Percentiles rank a stretch among this genome's conserved stretches.
Conservation (phyloP, 2,888 invertebrate species). For the Epicampocera succincta region DNA sequence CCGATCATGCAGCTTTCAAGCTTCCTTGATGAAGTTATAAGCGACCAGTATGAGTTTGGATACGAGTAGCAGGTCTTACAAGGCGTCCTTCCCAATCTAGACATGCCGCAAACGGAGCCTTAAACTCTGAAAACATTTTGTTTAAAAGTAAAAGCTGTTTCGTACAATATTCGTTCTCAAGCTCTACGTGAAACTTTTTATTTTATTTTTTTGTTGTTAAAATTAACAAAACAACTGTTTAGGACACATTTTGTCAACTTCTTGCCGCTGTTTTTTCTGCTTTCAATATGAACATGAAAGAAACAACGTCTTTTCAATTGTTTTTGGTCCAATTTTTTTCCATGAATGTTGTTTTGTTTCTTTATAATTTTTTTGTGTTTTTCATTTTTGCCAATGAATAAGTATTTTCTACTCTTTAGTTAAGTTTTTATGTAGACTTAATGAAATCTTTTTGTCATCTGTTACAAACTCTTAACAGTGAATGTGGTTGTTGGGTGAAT, state of each 20-base stretch:
- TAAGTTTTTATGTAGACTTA: slow-evolving; percentile 73
- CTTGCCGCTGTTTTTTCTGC: slow-evolving; percentile 16
- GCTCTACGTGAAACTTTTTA: slow-evolving; percentile 47
- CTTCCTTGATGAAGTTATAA: too few species aligned
- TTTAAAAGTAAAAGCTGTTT: neutral
- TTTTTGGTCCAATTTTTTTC: slow-evolving; percentile 54
- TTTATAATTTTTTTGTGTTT: slow-evolving; percentile 6
- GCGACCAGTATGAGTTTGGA: too few species aligned
- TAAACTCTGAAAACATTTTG: neutral
- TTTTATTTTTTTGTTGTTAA: slow-evolving; percentile 19
- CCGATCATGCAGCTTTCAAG: too few species aligned
- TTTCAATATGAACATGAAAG: slow-evolving; percentile 16
- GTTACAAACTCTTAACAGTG: slow-evolving; percentile 71
- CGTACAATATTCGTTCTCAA: slow-evolving; percentile 14
- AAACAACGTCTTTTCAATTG: slow-evolving; percentile 69
- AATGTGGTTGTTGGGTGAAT: slow-evolving; percentile 55
- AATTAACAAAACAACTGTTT: slow-evolving; percentile 57
- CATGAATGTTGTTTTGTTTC: slow-evolving; percentile 53
- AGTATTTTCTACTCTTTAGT: slow-evolving; percentile 57
- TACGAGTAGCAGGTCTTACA: too few species aligned
- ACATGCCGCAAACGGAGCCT: neutral
- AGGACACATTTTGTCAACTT: slow-evolving; percentile 66
- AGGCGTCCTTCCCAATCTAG: too few species aligned
- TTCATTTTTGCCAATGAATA: slow-evolving; percentile 13
- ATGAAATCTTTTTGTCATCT: slow-evolving; percentile 80